These are phyloP conservation scores for Phylloscopus collybita DNA, from an alignment of 2,797 vertebrate species.

Conservation along the genomic window DNA sequence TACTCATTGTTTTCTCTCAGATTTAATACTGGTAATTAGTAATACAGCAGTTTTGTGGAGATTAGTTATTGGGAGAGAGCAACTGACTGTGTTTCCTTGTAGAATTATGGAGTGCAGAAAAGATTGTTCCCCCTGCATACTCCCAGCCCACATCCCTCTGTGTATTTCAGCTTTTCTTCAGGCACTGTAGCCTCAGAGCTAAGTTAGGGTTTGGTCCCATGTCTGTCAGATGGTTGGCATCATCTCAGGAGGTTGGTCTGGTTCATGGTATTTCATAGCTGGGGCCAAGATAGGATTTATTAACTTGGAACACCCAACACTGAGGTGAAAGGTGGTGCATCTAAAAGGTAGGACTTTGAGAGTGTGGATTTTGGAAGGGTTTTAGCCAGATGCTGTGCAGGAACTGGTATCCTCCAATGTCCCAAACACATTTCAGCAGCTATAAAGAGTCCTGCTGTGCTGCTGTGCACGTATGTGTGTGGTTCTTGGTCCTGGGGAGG, in stretches of 20 bases:
- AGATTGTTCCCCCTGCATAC: not conserved
- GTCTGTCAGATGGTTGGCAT: not conserved
- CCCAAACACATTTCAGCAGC: not conserved
- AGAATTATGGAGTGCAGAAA: not conserved
- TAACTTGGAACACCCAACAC: not conserved
- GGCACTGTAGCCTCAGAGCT: not conserved
- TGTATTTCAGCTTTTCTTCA: not conserved
- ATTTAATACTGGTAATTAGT: conserved; percentile 21
- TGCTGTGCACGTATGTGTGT: accelerated
- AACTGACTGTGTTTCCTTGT: not conserved
- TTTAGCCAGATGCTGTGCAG: not conserved
- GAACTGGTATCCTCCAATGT: not conserved
- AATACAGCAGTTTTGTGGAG: conserved; percentile 4
- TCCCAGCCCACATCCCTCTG: not conserved
- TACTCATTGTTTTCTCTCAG: conserved; percentile 26
- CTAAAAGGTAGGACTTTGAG: not conserved
- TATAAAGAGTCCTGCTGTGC: not conserved
- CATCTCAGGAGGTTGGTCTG: not conserved
- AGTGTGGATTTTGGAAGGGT: not conserved
- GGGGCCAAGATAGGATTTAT: not conserved
- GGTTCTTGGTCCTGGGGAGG: not conserved
- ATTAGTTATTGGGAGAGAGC: not conserved
- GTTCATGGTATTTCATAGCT: not conserved
- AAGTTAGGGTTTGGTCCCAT: not conserved
- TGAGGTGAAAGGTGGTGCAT: not conserved